These are phyloP conservation scores for Beris chalybata DNA, from an alignment of 2,888 invertebrate genomes.

Conservation along the genomic window DNA sequence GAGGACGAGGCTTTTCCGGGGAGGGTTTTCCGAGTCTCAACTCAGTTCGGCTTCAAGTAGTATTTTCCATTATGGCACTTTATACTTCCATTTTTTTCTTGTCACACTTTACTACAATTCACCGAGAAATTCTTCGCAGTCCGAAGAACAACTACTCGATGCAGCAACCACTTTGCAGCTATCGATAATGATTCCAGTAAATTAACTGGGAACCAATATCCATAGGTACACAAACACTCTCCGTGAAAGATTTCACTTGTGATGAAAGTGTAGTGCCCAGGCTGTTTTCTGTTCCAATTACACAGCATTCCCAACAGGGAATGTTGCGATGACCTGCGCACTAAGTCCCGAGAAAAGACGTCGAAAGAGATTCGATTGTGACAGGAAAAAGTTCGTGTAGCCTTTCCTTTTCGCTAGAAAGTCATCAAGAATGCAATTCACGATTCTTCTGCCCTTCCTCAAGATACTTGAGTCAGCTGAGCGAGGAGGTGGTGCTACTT, in stretches of 20 bases:
- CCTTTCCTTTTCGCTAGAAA: too few species aligned
- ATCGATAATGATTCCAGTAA: too few species aligned
- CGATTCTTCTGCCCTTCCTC: too few species aligned
- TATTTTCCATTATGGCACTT: not conserved
- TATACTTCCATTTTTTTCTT: not conserved
- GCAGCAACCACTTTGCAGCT: too few species aligned
- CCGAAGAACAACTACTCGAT: too few species aligned
- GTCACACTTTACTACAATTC: slow-evolving; percentile 2
- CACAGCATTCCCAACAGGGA: not conserved
- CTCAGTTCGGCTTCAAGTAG: slow-evolving; percentile 8
- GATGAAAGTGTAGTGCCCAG: slow-evolving; percentile 9
- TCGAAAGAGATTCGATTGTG: not conserved
- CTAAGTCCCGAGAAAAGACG: too few species aligned
- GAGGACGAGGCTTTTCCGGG: not conserved
- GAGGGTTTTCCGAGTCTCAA: not conserved
- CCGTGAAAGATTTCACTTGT: slow-evolving; percentile 12
- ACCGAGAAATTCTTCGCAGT: not conserved
- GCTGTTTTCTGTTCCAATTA: slow-evolving; percentile 19
- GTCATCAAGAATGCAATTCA: too few species aligned
- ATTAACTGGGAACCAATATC: too few species aligned
- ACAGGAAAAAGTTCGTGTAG: not conserved
- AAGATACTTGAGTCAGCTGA: too few species aligned
- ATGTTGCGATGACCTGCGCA: slow-evolving; percentile 4
- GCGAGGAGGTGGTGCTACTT: too few species aligned
- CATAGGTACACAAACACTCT: too few species aligned